phyloP scores from a whole-genome alignment of 2,888 invertebrate species.

The Lasioglossum zephyrum region DNA sequence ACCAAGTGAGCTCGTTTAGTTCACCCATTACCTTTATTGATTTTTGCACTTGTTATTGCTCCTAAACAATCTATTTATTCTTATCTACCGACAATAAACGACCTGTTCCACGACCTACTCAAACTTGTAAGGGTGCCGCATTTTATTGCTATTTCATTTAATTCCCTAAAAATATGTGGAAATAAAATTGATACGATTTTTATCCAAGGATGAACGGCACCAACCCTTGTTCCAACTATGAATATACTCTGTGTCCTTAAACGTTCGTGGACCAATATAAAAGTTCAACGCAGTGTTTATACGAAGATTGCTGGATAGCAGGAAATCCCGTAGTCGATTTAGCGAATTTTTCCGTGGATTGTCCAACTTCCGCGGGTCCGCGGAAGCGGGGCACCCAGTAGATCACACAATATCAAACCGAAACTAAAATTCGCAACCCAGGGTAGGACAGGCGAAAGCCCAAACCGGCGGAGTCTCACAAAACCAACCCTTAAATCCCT shows the following conservation, averaged over 20 bases:
- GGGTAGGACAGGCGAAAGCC: slow-evolving; percentile 18
- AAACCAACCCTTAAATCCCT: slow-evolving; percentile 48
- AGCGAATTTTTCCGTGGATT: slow-evolving; percentile 3
- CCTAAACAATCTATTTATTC: slow-evolving; percentile 13
- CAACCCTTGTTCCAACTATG: not conserved
- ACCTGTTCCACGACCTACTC: not conserved
- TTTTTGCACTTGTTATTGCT: slow-evolving; percentile 49
- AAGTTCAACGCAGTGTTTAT: not conserved
- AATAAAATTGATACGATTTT: not conserved
- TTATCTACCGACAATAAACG: not conserved
- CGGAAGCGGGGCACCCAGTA: slow-evolving; percentile 5
- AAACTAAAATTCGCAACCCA: slow-evolving; percentile 28
- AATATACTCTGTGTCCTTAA: not conserved
- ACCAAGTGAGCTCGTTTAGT: slow-evolving; percentile 60
- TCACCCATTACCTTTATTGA: slow-evolving; percentile 64
- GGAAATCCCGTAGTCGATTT: not conserved
- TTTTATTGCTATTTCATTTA: not conserved
- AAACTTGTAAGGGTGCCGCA: not conserved
- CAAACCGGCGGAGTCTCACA: slow-evolving; percentile 29
- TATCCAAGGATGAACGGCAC: not conserved
- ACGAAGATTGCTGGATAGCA: not conserved
- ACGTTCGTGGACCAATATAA: not conserved
- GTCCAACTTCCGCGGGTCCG: not conserved
- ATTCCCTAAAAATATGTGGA: not conserved
- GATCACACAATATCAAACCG: slow-evolving; percentile 7